Evolutionary conservation across 2,888 invertebrate genomes (phyloP).

Genomic region (Lamellibrachia satsuma): DNA sequence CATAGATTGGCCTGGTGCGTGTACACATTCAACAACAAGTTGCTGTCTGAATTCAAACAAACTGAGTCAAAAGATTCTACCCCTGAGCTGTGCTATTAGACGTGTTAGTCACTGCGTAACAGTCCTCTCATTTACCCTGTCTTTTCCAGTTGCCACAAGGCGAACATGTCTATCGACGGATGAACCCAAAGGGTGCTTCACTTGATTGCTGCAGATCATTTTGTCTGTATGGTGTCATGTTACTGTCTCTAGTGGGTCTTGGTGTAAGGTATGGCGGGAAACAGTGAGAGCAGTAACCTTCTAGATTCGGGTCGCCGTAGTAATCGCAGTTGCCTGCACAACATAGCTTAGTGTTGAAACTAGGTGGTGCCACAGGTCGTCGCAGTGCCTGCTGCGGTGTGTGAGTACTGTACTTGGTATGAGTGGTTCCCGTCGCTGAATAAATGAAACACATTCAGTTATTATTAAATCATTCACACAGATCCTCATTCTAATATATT

Average conservation of each 20-base stretch:
- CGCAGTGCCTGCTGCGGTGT: neutral
- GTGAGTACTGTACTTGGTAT: neutral
- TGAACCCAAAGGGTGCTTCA: neutral
- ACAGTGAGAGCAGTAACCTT: neutral
- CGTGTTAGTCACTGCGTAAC: neutral
- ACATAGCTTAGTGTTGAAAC: neutral
- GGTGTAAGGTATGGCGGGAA: neutral
- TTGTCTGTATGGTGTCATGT: neutral
- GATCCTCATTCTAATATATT: neutral
- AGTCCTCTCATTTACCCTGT: neutral
- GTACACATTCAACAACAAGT: neutral
- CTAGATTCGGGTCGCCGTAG: slow-evolving; percentile 2
- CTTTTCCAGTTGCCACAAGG: neutral
- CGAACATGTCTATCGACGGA: neutral
- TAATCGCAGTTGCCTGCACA: neutral
- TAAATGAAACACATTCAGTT: neutral
- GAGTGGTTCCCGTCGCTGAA: neutral
- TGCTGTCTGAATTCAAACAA: neutral
- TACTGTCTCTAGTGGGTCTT: neutral
- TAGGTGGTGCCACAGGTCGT: neutral
- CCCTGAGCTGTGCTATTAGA: neutral
- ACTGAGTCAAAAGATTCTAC: neutral
- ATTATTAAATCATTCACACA: neutral
- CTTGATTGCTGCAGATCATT: neutral
- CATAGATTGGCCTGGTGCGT: neutral